A percentile compares a stretch with the other conserved stretches of the same genome.
These are phyloP conservation scores for Drosophila trapezifrons DNA, from an alignment of 1,140 invertebrate species.

Conservation along the genomic window DNA sequence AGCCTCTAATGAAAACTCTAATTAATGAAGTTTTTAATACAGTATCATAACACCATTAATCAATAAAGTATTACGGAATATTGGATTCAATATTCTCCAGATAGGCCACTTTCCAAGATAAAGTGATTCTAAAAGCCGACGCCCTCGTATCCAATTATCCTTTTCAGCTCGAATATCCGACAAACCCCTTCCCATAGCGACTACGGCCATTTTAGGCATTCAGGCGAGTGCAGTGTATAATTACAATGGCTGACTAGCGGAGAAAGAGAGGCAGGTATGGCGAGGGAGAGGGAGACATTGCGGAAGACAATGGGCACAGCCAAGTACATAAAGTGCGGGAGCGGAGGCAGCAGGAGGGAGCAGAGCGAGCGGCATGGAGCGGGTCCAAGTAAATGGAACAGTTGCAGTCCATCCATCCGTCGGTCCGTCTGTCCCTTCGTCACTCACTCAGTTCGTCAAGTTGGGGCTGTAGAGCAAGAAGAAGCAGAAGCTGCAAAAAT, in stretches of 20 bases:
- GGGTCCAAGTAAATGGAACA: slow-evolving; percentile 63
- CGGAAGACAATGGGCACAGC: slow-evolving; percentile 69
- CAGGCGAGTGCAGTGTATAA: slow-evolving; percentile 59
- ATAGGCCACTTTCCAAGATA: not conserved
- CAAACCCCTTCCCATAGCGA: slow-evolving; percentile 13
- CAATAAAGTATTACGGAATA: too few relatives aligned
- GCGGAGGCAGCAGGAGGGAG: not conserved
- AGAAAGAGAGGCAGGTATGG: slow-evolving; percentile 43
- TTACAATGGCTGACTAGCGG: slow-evolving; percentile 69
- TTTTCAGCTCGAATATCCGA: not conserved
- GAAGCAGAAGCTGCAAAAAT: slow-evolving; percentile 62
- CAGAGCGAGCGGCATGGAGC: slow-evolving; percentile 33
- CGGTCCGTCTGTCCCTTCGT: slow-evolving; percentile 27
- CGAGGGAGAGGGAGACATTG: slow-evolving; percentile 51
- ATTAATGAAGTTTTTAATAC: not conserved
- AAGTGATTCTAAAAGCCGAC: too few relatives aligned
- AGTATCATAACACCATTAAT: not conserved
- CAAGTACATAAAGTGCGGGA: slow-evolving; percentile 51
- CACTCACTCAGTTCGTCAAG: slow-evolving; percentile 57
- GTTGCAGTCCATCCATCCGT: slow-evolving; percentile 59
- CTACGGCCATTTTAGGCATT: slow-evolving; percentile 18
- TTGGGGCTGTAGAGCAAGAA: slow-evolving; percentile 28
- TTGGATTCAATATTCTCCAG: not conserved
- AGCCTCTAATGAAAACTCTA: too few relatives aligned
- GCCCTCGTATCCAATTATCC: slow-evolving; percentile 5